These are phyloP conservation scores for Hermaeophaga mercurialis DNA, from an alignment of 2,888 invertebrate species.

Conservation along the genomic window DNA sequence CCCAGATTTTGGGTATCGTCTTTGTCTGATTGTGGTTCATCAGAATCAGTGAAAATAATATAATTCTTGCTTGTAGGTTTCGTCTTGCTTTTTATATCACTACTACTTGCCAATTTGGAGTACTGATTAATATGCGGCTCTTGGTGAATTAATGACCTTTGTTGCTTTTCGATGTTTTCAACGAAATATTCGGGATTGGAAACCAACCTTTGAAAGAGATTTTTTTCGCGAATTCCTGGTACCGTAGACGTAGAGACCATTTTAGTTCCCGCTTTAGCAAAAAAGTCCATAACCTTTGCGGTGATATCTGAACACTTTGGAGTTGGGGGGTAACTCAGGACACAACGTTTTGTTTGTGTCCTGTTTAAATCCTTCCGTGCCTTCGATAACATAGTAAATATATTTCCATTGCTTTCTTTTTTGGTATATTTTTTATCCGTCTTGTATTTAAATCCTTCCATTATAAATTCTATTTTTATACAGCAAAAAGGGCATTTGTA, in stretches of 20 bases:
- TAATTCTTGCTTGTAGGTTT: slow-evolving; percentile 57
- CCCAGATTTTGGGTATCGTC: slow-evolving; percentile 38
- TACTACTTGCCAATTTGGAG: slow-evolving; percentile 39
- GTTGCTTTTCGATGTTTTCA: slow-evolving; percentile 88
- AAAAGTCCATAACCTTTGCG: slow-evolving; percentile 87
- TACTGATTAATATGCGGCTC: slow-evolving; percentile 49
- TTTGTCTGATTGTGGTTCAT: slow-evolving; percentile 50
- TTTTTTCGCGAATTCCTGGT: slow-evolving; percentile 55
- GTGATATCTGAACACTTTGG: slow-evolving; percentile 71
- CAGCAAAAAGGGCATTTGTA: slow-evolving; percentile 89
- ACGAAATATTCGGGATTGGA: slow-evolving; percentile 83
- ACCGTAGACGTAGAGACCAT: slow-evolving; percentile 62
- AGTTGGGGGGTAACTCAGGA: slow-evolving; percentile 50
- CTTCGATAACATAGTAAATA: slow-evolving; percentile 86
- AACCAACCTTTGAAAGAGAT: slow-evolving; percentile 78
- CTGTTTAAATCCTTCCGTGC: slow-evolving; percentile 86
- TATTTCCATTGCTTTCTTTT: slow-evolving; percentile 65
- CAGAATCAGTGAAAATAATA: slow-evolving; percentile 61
- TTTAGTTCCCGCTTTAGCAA: slow-evolving; percentile 74
- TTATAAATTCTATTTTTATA: slow-evolving; percentile 80
- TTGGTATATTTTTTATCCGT: slow-evolving; percentile 52
- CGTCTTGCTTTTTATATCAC: slow-evolving; percentile 47
- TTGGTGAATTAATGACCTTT: slow-evolving; percentile 77
- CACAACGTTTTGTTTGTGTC: slow-evolving; percentile 56
- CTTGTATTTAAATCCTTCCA: slow-evolving; percentile 64